These are phyloP conservation scores for Malurus cyaneus DNA, from an alignment of 2,113 vertebrate genomes.

Conservation along the genomic window DNA sequence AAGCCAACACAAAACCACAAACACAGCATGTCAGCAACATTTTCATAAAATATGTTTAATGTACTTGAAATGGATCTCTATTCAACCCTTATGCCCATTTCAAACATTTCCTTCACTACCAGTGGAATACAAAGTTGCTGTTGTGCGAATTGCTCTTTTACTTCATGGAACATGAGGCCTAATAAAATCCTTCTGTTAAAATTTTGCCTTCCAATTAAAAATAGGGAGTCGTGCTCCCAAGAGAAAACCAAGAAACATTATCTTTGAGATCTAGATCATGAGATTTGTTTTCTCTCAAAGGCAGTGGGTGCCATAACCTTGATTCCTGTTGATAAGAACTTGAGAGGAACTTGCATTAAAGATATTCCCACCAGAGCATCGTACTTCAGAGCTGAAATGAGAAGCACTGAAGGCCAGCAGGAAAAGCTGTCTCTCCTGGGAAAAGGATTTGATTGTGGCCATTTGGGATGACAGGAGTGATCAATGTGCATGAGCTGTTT, in stretches of 20 bases:
- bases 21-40: neutral
- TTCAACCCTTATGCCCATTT: neutral
- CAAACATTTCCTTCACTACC: neutral
- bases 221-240: neutral
- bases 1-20: neutral
- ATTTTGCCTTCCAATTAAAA: neutral
- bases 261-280: neutral
- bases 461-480: neutral
- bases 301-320: neutral
- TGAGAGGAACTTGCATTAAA: neutral
- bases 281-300: constrained; percentile 19
- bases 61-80: neutral
- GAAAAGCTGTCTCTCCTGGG: neutral
- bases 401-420: neutral
- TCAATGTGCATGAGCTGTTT: neutral
- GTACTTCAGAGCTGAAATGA: neutral
- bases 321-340: neutral
- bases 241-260: neutral
- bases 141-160: neutral
- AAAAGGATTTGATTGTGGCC: neutral
- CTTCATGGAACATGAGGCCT: neutral
- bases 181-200: neutral
- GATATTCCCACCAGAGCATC: neutral
- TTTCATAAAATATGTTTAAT: neutral
- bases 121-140: neutral